Base-by-base conservation (phyloP, 2,113 vertebrate genomes). In the Cephalopholis sonnerati region DNA sequence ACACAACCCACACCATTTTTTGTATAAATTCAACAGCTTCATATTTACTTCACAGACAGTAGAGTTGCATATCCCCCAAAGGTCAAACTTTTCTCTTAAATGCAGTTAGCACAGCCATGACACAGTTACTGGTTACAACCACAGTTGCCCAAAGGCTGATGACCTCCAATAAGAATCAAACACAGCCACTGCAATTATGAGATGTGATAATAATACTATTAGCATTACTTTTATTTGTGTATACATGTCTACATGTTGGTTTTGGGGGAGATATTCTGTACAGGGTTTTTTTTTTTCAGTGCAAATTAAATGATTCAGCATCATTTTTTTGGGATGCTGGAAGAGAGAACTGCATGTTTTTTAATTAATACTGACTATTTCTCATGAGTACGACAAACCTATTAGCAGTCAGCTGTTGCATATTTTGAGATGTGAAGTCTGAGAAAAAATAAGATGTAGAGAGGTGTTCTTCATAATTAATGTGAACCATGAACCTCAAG, bases 391-490 rank as follows among this genome's bases (percentile, higher is more conserved):
- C 24, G n/a, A 44, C 9, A 5, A 5, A 25, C 29, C 16, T 25
- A 36, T 41, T 61, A 9, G 17, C 46, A 32, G 7, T 44, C 32
- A 64, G 77, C 22, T 73, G 53, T 39, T 66, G 18, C 9, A 27
- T 29, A 71, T 70, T 48, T 61, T 44, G 20, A 54, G 44, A 55
- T 29, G 22, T 59, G 9, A 32, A 20, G 22, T 24, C 32, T 46
- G 59, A 69, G 7, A 39, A 57, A 44, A 66, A 51, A 44, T 50
- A 70, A 36, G 36, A 71, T 74, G 29, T 20, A 36, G 15, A 58
- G 22, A 15, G 5, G 22, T 7, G 1, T 46, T 61, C 39, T 46
- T 61, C 39, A 72, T 78, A 57, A 66, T 79, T 53, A 46, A 80
- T 63, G 5, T 61, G 15, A 39, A 62, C 36, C 27, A 44, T 61